Conservation (phyloP, 1,140 invertebrate species). For the Brachionus koreanus region DNA sequence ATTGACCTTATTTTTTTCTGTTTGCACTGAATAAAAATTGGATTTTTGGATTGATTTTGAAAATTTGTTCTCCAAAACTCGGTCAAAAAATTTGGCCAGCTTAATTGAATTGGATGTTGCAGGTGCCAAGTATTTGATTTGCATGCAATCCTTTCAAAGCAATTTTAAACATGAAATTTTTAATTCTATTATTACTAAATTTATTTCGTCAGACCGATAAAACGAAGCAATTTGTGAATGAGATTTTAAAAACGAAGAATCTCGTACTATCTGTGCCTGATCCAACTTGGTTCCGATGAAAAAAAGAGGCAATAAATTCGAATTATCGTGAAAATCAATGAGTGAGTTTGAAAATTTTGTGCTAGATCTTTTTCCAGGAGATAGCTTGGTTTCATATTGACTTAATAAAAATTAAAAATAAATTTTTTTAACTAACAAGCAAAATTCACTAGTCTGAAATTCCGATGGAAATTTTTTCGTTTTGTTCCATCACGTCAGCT, state of each 20-base stretch:
- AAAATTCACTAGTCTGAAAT: conserved; percentile 2
- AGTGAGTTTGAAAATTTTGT: background rate
- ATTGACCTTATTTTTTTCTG: background rate
- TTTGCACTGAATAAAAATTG: background rate
- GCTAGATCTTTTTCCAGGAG: background rate
- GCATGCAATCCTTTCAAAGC: conserved; percentile 64
- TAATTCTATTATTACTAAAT: conserved; percentile 63
- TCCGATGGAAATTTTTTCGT: background rate
- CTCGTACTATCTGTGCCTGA: conserved; percentile 66
- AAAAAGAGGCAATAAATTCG: conserved; percentile 61
- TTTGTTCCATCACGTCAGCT: conserved; percentile 72
- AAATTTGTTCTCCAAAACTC: conserved; percentile 68
- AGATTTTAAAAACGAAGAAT: conserved; percentile 51
- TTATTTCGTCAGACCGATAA: conserved; percentile 87
- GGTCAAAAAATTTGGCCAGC: conserved; percentile 86
- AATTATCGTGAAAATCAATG: background rate
- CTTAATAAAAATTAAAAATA: background rate
- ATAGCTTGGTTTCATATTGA: background rate
- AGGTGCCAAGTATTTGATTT: conserved; percentile 77
- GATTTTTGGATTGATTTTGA: background rate
- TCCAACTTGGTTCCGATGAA: conserved; percentile 89
- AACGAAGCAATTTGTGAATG: conserved; percentile 77
- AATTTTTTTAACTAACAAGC: too few species aligned
- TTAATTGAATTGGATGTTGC: conserved; percentile 86
- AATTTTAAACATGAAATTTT: background rate